These are phyloP conservation scores for Sebastes fasciatus DNA, from an alignment of 2,113 vertebrate genomes.

Conservation along the genomic window DNA sequence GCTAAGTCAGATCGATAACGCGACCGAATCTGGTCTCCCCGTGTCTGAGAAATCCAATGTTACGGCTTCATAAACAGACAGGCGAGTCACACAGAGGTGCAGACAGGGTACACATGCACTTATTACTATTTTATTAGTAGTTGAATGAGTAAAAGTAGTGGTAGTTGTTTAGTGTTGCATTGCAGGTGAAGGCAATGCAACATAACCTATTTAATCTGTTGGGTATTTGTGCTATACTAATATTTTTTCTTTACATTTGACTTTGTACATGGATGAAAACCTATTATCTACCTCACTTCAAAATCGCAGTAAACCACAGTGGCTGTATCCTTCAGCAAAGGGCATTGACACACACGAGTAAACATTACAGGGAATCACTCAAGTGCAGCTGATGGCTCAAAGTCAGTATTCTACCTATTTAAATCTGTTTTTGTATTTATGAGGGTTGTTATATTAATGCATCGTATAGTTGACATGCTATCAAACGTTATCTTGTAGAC, in stretches of 20 bases:
- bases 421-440: slow-evolving; percentile 71
- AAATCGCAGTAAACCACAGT: slow-evolving; percentile 33
- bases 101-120: slow-evolving; percentile 61
- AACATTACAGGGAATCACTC: slow-evolving; percentile 42
- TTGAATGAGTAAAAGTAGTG: slow-evolving; percentile 19
- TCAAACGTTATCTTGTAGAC: slow-evolving; percentile 15
- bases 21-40: background rate
- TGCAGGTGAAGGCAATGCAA: slow-evolving; percentile 39
- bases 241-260: slow-evolving; percentile 34
- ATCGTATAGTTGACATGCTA: background rate
- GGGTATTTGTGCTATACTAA: slow-evolving; percentile 40
- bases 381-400: slow-evolving; percentile 47
- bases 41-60: slow-evolving; percentile 26
- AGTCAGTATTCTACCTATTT: slow-evolving; percentile 61
- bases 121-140: slow-evolving; percentile 30
- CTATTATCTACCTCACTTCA: slow-evolving; percentile 75
- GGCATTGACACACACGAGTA: slow-evolving; percentile 8
- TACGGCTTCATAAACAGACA: slow-evolving; percentile 32
- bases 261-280: slow-evolving; percentile 52
- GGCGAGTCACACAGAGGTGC: background rate
- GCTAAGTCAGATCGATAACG: background rate
- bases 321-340: slow-evolving; percentile 23
- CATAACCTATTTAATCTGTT: slow-evolving; percentile 61
- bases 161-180: slow-evolving; percentile 11
- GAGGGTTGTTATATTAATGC: slow-evolving; percentile 36